Percentiles rank a stretch among this genome's conserved stretches.
phyloP scores from a whole-genome alignment of 2,113 vertebrate species.

The Gila orcuttii region DNA sequence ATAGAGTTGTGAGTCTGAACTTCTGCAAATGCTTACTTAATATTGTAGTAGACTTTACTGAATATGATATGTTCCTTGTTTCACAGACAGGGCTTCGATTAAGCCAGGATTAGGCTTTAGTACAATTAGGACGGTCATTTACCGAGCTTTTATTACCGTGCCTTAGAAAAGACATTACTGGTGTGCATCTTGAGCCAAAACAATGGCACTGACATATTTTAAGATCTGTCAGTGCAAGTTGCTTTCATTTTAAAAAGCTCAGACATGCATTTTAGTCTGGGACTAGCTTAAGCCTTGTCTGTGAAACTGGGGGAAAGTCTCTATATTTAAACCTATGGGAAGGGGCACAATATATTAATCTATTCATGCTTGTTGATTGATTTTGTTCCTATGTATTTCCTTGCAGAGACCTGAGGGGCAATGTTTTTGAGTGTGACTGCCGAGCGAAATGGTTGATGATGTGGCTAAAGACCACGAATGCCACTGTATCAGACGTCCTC shows the following conservation, averaged over 20 bases:
- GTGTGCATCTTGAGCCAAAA: too few species aligned
- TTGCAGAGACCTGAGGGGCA: conserved; percentile 92
- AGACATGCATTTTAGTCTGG: too few species aligned
- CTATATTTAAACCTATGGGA: background rate
- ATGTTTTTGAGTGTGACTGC: conserved; percentile 96
- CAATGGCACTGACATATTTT: too few species aligned
- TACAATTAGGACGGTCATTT: too few species aligned
- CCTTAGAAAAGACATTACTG: too few species aligned
- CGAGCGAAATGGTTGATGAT: conserved; percentile 95
- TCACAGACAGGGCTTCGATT: too few species aligned
- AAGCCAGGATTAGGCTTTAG: too few species aligned
- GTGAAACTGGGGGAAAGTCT: background rate
- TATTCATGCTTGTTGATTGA: background rate
- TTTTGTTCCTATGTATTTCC: background rate
- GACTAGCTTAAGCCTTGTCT: too few species aligned
- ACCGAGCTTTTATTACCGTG: too few species aligned
- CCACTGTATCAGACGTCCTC: conserved; percentile 92
- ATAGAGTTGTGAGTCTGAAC: conserved; percentile 91
- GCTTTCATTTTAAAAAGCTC: too few species aligned
- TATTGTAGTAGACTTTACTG: background rate
- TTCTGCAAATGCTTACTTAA: background rate
- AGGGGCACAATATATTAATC: background rate
- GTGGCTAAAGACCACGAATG: conserved; percentile 97
- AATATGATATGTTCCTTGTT: background rate
- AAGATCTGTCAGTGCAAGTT: too few species aligned